Percentiles rank a stretch among this genome's conserved stretches.
Conservation (phyloP, 2,113 vertebrate species). For the Parus major region DNA sequence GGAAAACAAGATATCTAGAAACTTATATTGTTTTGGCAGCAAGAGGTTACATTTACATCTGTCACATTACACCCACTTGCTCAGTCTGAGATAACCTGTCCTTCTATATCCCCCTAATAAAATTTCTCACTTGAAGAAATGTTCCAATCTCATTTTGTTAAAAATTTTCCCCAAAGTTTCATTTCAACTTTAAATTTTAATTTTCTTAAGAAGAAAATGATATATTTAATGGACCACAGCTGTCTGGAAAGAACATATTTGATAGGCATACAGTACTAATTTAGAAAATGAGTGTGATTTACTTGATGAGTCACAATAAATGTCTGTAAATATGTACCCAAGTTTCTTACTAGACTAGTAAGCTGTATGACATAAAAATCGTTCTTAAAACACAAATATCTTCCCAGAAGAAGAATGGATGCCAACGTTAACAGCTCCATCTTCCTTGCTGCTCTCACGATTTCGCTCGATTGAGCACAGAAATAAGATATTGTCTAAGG, state of each 20-base stretch:
- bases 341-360: neutral
- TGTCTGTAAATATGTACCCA: constrained; percentile 38
- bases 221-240: constrained; percentile 50
- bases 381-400: neutral
- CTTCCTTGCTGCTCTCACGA: neutral
- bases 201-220: constrained; percentile 66
- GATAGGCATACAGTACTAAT: constrained; percentile 29
- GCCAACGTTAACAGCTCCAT: neutral
- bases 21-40: neutral
- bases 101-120: neutral
- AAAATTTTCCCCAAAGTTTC: neutral
- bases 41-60: neutral
- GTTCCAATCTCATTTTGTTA: neutral
- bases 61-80: neutral
- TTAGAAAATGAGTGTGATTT: constrained; percentile 66
- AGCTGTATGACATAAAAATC: neutral
- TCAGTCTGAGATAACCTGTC: neutral
- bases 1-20: neutral
- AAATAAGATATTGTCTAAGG: neutral
- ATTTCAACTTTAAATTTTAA: constrained; percentile 53
- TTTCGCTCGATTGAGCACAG: neutral
- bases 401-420: neutral
- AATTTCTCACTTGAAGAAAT: neutral
- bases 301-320: constrained; percentile 65
- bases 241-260: constrained; percentile 53